Conservation (phyloP, 2,113 vertebrate species). For the Epinephelus lanceolatus region DNA sequence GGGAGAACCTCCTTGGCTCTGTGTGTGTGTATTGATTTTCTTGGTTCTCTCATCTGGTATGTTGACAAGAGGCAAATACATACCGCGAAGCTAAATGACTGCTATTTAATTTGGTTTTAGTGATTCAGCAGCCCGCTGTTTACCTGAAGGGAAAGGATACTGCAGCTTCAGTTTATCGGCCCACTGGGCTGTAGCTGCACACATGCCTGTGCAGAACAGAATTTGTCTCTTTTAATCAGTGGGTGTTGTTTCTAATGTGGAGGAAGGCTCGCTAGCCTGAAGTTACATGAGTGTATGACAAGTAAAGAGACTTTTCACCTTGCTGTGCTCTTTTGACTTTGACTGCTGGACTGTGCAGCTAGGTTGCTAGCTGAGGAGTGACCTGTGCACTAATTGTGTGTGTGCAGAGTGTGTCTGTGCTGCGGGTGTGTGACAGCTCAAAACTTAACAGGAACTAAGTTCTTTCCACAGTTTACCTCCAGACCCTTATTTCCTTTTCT, state of each 20-base stretch:
- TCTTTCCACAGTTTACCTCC: background rate
- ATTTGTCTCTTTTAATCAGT: conserved; percentile 49
- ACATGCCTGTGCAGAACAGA: conserved; percentile 20
- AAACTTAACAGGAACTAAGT: background rate
- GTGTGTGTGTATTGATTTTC: conserved; percentile 64
- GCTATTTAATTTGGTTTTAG: conserved; percentile 65
- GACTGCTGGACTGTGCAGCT: background rate
- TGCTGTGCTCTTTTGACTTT: background rate
- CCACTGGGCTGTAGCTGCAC: conserved; percentile 39
- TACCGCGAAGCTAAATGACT: conserved; percentile 65
- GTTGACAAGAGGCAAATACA: conserved; percentile 75
- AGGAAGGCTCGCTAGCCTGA: background rate
- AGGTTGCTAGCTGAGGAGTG: background rate
- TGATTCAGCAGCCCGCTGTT: conserved; percentile 58
- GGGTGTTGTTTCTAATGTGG: conserved; percentile 17
- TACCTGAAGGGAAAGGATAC: conserved; percentile 59
- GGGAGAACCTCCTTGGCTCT: conserved; percentile 35
- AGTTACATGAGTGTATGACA: background rate
- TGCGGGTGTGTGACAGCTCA: background rate
- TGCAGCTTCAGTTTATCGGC: conserved; percentile 47
- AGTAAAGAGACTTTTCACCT: background rate
- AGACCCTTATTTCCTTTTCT: background rate
- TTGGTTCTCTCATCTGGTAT: conserved; percentile 59
- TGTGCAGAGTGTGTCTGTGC: background rate
- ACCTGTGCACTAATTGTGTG: background rate